phyloP scores from a whole-genome alignment of 2,888 invertebrate genomes.

The Steinernema carpocapsae region DNA sequence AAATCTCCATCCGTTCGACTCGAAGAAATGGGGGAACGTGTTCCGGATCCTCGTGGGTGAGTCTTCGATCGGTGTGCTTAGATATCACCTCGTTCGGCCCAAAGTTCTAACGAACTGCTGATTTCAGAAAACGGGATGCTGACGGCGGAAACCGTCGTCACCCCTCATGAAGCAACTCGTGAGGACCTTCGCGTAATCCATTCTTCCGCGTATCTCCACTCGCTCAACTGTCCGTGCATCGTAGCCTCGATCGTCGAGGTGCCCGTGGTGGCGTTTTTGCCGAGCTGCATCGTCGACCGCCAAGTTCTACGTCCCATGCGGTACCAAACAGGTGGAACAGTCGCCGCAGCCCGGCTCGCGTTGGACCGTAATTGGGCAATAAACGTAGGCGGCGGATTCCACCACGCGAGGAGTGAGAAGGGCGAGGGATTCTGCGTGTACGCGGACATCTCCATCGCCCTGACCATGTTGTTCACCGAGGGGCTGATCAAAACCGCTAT shows the following conservation, averaged over 20 bases:
- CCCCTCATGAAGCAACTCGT: slow-evolving; percentile 78
- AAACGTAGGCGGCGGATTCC: slow-evolving; percentile 89
- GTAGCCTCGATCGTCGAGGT: slow-evolving; percentile 49
- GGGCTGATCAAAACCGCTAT: slow-evolving; percentile 78
- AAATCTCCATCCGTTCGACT: slow-evolving; percentile 85
- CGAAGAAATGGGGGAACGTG: slow-evolving; percentile 84
- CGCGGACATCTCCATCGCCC: slow-evolving; percentile 79
- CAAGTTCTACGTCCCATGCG: slow-evolving; percentile 77
- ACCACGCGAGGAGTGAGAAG: slow-evolving; percentile 80
- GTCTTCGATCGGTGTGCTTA: not conserved
- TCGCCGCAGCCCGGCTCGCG: slow-evolving; percentile 81
- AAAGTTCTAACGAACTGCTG: not conserved
- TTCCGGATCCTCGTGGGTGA: slow-evolving; percentile 71
- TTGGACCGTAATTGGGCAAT: slow-evolving; percentile 85
- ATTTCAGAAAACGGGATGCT: slow-evolving; percentile 75
- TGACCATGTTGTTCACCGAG: slow-evolving; percentile 80
- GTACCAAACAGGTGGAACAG: slow-evolving; percentile 78
- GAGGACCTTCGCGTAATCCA: slow-evolving; percentile 81
- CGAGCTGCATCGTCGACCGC: slow-evolving; percentile 80
- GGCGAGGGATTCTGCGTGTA: slow-evolving; percentile 88
- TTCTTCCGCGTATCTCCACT: slow-evolving; percentile 78
- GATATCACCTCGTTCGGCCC: not conserved
- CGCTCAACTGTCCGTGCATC: slow-evolving; percentile 74
- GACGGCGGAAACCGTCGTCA: slow-evolving; percentile 75
- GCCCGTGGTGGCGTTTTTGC: slow-evolving; percentile 76